Conservation (phyloP, 2,797 vertebrate species). For the Astyanax mexicanus region DNA sequence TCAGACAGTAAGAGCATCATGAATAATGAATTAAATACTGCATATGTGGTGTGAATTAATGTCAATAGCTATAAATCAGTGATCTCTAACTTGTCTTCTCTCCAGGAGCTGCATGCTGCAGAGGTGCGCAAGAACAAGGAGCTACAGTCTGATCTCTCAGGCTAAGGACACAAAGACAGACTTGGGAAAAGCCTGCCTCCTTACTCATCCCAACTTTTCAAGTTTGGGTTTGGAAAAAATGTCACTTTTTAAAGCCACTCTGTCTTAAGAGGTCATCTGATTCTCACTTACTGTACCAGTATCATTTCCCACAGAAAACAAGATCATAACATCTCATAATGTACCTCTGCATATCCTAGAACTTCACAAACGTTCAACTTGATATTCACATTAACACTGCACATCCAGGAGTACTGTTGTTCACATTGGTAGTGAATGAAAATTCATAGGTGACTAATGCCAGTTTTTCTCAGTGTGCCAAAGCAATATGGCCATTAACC, state of each 20-base stretch:
- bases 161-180: slow-evolving; percentile 75
- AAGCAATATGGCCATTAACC: slow-evolving; percentile 22
- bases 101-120: slow-evolving; percentile 85
- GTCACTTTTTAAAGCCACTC: slow-evolving; percentile 47
- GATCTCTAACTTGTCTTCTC: neutral
- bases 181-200: slow-evolving; percentile 52
- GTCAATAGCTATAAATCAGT: neutral
- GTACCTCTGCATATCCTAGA: neutral
- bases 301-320: slow-evolving; percentile 9
- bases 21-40: neutral
- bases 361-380: slow-evolving; percentile 22
- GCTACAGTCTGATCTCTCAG: slow-evolving; percentile 85
- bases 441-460: neutral
- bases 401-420: slow-evolving; percentile 30
- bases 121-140: slow-evolving; percentile 90
- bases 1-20: neutral
- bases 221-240: slow-evolving; percentile 43
- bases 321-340: neutral
- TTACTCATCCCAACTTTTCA: slow-evolving; percentile 7
- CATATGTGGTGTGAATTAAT: neutral
- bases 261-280: slow-evolving; percentile 54
- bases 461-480: slow-evolving; percentile 27
- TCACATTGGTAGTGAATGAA: slow-evolving; percentile 12
- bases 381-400: slow-evolving; percentile 18
- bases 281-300: slow-evolving; percentile 38